phyloP scores from a whole-genome alignment of 2,888 invertebrate genomes.

The Rotaria socialis region DNA sequence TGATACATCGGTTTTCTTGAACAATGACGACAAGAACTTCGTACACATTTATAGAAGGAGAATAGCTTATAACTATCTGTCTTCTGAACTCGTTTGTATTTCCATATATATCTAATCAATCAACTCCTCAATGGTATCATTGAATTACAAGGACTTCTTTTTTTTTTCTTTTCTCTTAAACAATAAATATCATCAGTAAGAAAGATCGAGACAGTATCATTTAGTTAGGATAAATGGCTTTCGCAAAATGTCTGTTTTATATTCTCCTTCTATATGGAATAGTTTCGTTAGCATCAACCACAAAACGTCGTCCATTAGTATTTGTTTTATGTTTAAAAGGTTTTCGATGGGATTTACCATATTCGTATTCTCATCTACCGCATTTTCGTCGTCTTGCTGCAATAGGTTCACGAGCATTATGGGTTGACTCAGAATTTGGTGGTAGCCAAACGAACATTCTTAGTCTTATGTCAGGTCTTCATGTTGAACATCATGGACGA shows the following conservation, averaged over 20 bases:
- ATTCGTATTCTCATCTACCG: not conserved
- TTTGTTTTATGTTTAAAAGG: constrained; percentile 33
- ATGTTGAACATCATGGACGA: constrained; percentile 29
- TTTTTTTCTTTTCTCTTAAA: not conserved
- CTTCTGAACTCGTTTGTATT: not conserved
- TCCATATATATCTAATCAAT: not conserved
- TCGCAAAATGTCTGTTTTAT: not conserved
- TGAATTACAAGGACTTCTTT: not conserved
- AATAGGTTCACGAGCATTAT: constrained; percentile 9
- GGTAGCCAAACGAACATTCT: constrained; percentile 9
- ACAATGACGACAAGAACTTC: not conserved
- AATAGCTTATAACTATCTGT: not conserved
- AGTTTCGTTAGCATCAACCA: not conserved
- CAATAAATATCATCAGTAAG: not conserved
- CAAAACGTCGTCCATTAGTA: not conserved
- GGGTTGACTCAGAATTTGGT: constrained; percentile 28
- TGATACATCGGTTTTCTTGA: not conserved
- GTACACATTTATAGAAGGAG: not conserved
- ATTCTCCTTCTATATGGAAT: not conserved
- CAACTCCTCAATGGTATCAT: not conserved
- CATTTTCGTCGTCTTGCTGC: not conserved
- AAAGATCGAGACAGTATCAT: not conserved
- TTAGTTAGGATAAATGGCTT: not conserved
- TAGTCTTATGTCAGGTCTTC: constrained; percentile 16
- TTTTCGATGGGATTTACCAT: constrained; percentile 29